Conservation (phyloP, 2,797 vertebrate species). For the Garrulus glandarius region DNA sequence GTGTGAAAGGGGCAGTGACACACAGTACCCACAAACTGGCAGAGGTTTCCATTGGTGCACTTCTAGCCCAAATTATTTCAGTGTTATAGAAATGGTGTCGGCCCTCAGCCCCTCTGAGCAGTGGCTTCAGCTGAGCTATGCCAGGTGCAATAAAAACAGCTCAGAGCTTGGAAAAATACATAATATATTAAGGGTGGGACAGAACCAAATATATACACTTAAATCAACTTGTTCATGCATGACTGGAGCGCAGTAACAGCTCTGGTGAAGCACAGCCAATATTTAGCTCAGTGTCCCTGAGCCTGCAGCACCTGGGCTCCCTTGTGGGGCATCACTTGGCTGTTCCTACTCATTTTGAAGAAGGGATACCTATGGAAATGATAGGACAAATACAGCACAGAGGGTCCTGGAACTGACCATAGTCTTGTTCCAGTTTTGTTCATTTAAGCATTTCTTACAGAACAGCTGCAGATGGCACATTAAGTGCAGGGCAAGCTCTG, state of each 20-base stretch:
- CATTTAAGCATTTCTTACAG: background rate
- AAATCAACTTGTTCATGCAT: background rate
- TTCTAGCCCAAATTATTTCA: background rate
- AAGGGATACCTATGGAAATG: background rate
- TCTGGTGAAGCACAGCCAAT: background rate
- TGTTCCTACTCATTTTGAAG: background rate
- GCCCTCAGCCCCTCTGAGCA: background rate
- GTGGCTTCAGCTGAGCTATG: background rate
- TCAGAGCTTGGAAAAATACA: background rate
- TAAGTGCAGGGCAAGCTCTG: background rate
- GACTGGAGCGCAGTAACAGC: accelerated
- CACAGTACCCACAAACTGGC: background rate
- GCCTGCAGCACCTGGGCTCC: background rate
- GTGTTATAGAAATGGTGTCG: accelerated
- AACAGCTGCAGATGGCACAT: background rate
- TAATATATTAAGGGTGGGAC: background rate
- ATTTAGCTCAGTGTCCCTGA: background rate
- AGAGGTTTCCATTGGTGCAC: background rate
- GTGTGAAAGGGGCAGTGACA: background rate
- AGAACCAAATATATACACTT: background rate
- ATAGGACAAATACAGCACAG: background rate
- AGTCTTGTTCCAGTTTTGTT: background rate
- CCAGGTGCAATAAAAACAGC: background rate
- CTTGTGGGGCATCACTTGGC: background rate
- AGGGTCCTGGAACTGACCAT: accelerated